Base-by-base conservation (phyloP, 1,140 invertebrate species). In the Drosophila biarmipes region DNA sequence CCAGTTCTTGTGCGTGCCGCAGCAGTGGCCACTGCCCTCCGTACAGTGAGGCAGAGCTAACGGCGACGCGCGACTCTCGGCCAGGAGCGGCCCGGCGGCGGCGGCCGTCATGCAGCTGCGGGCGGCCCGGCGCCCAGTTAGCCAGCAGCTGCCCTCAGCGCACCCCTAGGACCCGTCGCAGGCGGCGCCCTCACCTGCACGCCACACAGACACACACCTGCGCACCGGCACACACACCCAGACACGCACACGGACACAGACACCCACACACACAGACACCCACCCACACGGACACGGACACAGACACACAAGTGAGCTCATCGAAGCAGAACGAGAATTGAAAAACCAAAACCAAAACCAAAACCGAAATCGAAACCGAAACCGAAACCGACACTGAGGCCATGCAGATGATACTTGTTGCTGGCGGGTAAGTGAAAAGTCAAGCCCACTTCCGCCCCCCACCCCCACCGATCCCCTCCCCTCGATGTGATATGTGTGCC, bases 331-430 rank as follows among this genome's bases (percentile, higher is more conserved):
- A 54, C 24, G 15, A 45, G 46, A 48, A 57, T 7, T 12, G 34
- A 6, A 57, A 29, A 40, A 40, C 54, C 17, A 24, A 45, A 43
- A 45, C 29, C 12, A 29, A 46, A 46, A 45, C 54, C 4, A n/a
- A 29, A 40, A 40, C 54, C 17, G 38, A 45, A 43, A 45, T 19
- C 12, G 42, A 46, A 46, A 45, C 54, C 4, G 38, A 48, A 48
- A 48, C 24, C 6, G 62, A 59, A 59, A 56, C 10, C 7, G 31
- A 59, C 57, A 61, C 52, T n/a, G 53, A 58, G 34, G 49, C 85
- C 73, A 92, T 92, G 91, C 91, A 92, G 91, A 92, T 92, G 91
- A 92, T 92, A 80, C 89, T 92, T 90, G 91, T 92, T 91, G 91
- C 91, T 90, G 91, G 91, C 86, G 91, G 91, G 91, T 92, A 91